phyloP scores from a whole-genome alignment of 2,888 invertebrate genomes.

The Piscicola geometra region DNA sequence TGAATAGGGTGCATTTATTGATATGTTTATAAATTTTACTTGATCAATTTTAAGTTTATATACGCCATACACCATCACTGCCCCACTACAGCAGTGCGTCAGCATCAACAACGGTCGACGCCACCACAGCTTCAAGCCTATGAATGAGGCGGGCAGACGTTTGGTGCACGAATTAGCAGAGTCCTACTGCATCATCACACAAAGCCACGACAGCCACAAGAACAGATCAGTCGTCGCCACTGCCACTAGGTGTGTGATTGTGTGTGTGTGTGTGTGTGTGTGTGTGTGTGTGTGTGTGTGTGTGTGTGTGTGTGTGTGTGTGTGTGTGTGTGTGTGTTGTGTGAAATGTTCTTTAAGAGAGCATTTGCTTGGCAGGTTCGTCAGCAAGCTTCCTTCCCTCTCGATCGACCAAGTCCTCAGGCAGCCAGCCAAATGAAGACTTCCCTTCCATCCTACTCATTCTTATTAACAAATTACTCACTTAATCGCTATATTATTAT shows the following conservation, averaged over 20 bases:
- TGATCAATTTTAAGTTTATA: too few relatives aligned
- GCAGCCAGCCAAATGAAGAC: too few relatives aligned
- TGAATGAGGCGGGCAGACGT: slow-evolving; percentile 86
- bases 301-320: background rate
- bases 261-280: too few relatives aligned
- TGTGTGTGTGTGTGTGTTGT: too few relatives aligned
- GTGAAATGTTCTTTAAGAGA: too few relatives aligned
- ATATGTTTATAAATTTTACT: background rate
- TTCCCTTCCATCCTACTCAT: too few relatives aligned
- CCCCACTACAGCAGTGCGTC: background rate
- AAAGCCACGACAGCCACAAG: slow-evolving; percentile 90
- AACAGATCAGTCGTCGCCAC: slow-evolving; percentile 74
- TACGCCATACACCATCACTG: background rate
- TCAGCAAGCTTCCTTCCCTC: too few relatives aligned
- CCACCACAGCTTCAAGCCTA: slow-evolving; percentile 81
- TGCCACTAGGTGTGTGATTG: slow-evolving; percentile 51
- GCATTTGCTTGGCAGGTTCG: too few relatives aligned
- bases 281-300: slow-evolving; percentile 45
- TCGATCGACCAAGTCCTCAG: too few relatives aligned
- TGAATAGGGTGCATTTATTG: background rate
- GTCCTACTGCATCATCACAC: slow-evolving; percentile 87
- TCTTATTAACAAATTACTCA: too few relatives aligned
- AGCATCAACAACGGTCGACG: slow-evolving; percentile 30
- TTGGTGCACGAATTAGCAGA: slow-evolving; percentile 90
- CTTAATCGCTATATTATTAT: too few relatives aligned